Evolutionary conservation across 2,888 invertebrate genomes (phyloP), one percentile per base, ranked within the genome.

Genomic region (Timandra comae): DNA sequence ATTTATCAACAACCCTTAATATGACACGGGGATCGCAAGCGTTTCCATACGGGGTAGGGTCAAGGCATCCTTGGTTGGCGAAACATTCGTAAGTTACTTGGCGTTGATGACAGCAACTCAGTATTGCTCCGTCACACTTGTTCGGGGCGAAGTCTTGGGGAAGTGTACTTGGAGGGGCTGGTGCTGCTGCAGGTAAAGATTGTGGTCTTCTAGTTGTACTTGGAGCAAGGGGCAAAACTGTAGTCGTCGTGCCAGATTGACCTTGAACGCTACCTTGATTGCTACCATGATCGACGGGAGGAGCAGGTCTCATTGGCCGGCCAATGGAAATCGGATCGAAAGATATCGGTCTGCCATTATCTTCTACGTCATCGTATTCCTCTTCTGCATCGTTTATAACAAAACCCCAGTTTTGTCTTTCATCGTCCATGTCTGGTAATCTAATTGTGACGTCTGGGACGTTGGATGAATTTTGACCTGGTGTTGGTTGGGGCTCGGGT

Each of bases 11-110:
- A 5, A 75, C 68, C 31, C 41, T 52, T 5, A 70, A 40, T 33
- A 80, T 65, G 1, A 58, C 50, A 26, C 52, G 44, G 3, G 60
- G 42, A 3, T 69, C 62, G 46, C 82, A 82, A 30, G 79, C 79
- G 30, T 66, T 56, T 3, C 70, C 52, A 43, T 72, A 58, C 34
- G 71, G 35, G n/a, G 66, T 46, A 1, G 87, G 79, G 63, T 91
- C 88, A 5, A 55, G 62, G 30, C 81, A 82, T 0, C 78, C 78
- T 37, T 70, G 63, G 8, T 38, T 27, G 6, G 49, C 60, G 10
- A 82, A 82, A 45, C 81, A 82, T 7, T 68, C 62, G 33, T 64
- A 62, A 1, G 63, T 63, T 2, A 72, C 57, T 33, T 59, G 49
- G 0, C 55, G 43, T 36, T 58, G 60, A 42, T 73, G 76, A 38